Percentiles rank a stretch among this genome's conserved stretches.
Evolutionary conservation across 1,140 invertebrate species (phyloP).

Genomic region (Luehdorfia chinensis): DNA sequence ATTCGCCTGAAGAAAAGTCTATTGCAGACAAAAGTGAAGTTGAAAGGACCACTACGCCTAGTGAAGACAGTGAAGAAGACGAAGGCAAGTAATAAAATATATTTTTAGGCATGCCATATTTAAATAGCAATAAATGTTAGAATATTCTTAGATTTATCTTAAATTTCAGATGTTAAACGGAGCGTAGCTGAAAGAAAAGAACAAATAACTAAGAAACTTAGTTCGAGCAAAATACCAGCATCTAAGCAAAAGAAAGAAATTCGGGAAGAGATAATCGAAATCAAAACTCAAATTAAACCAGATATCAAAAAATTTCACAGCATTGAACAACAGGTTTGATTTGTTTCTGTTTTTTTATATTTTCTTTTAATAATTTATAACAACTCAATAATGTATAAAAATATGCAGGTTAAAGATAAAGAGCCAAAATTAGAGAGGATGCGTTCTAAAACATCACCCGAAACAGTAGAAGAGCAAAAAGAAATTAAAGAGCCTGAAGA

Average conservation of each 20-base stretch:
- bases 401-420: conserved; percentile 47
- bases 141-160: too few relatives aligned
- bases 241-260: conserved; percentile 83
- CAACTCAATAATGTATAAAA: background rate
- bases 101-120: background rate
- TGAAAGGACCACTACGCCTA: conserved; percentile 73
- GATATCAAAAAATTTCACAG: conserved; percentile 76
- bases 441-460: conserved; percentile 58
- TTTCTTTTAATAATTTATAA: background rate
- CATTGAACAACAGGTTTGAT: conserved; percentile 62
- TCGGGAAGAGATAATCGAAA: conserved; percentile 82
- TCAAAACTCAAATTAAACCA: conserved; percentile 81
- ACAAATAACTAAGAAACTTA: conserved; percentile 84
- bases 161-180: conserved; percentile 76
- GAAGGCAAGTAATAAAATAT: conserved; percentile 47
- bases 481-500: conserved; percentile 33
- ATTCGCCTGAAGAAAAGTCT: conserved; percentile 85
- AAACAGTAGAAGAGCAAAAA: conserved; percentile 45
- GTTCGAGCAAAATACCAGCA: conserved; percentile 81
- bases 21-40: conserved; percentile 76
- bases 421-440: conserved; percentile 60
- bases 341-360: conserved; percentile 1
- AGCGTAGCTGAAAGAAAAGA: conserved; percentile 83
- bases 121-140: background rate
- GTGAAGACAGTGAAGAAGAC: conserved; percentile 81